Conservation (phyloP, 2,113 vertebrate species). For the Heptranchias perlo region DNA sequence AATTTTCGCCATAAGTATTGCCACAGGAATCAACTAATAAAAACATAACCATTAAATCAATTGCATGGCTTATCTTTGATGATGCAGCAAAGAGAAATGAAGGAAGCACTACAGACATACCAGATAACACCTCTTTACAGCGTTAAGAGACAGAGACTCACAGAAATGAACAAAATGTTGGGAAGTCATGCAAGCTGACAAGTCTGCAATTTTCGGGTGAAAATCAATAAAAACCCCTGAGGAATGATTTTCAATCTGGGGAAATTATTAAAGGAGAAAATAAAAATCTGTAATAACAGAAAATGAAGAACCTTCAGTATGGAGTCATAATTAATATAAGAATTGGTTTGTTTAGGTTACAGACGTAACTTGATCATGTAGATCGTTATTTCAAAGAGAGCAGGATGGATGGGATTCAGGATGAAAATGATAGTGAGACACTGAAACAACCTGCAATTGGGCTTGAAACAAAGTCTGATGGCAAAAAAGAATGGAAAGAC, state of each 20-base stretch:
- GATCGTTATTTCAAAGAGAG: not conserved
- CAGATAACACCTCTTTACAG: not conserved
- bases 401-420: not conserved
- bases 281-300: not conserved
- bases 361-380: not conserved
- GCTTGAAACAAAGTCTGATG: not conserved
- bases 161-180: not conserved
- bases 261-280: not conserved
- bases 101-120: not conserved
- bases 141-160: not conserved
- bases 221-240: constrained; percentile 12
- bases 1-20: not conserved
- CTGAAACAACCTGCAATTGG: not conserved
- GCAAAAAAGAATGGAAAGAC: not conserved
- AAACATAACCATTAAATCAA: not conserved
- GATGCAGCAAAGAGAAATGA: not conserved
- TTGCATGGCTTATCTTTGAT: not conserved
- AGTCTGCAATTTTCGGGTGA: not conserved
- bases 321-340: not conserved
- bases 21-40: not conserved
- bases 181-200: not conserved
- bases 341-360: not conserved
- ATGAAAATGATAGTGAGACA: not conserved
- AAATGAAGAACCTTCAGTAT: not conserved
- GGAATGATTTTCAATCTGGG: not conserved